Percentiles rank a stretch among this genome's conserved stretches.
phyloP scores from a whole-genome alignment of 2,797 vertebrate species.

The Myotis daubentonii region DNA sequence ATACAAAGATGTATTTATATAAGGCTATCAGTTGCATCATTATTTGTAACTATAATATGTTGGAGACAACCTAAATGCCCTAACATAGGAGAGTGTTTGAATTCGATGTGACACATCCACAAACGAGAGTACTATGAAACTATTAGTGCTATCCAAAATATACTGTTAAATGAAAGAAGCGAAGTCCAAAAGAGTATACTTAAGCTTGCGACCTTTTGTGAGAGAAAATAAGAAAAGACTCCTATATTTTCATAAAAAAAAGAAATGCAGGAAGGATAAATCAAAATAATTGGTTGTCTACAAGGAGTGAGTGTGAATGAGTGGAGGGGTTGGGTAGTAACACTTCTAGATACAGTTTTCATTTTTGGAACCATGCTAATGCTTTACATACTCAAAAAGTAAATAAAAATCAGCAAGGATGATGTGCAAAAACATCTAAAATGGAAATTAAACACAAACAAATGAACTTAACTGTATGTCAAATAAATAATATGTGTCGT shows the following conservation, averaged over 20 bases:
- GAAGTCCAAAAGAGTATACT: background rate
- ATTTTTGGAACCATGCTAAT: conserved; percentile 9
- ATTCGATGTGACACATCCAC: background rate
- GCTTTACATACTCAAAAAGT: conserved; percentile 27
- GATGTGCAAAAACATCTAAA: conserved; percentile 7
- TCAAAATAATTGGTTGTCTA: background rate
- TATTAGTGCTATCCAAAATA: background rate
- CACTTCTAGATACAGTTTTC: background rate
- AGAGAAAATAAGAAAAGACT: background rate
- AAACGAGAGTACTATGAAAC: background rate
- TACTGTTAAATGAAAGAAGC: conserved; percentile 16
- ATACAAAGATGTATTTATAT: background rate
- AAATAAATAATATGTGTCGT: conserved; percentile 17
- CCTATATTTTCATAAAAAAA: background rate
- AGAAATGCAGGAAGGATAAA: background rate
- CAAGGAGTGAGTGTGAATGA: background rate
- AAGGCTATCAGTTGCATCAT: conserved; percentile 34
- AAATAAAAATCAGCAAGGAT: conserved; percentile 26
- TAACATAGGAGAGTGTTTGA: background rate
- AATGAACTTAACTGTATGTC: background rate
- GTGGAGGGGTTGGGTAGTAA: background rate
- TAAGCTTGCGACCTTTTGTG: background rate
- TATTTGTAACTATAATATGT: conserved; percentile 37
- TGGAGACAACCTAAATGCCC: conserved; percentile 34
- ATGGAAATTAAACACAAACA: conserved; percentile 45